Base-by-base conservation (phyloP, 2,113 vertebrate species). In the Mus pahari region DNA sequence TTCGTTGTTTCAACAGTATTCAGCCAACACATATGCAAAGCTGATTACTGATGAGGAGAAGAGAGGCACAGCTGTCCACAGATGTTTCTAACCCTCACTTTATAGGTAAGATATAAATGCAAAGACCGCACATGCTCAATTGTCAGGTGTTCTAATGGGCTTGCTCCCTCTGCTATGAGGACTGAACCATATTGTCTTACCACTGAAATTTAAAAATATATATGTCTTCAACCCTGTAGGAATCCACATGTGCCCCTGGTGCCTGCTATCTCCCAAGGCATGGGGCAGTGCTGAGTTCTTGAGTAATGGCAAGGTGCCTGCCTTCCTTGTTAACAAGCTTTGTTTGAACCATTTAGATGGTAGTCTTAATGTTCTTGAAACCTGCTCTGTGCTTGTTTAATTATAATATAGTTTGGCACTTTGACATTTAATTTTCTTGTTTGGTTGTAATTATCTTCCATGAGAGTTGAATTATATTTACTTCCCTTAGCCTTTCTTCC, bases 321-420 rank as follows among this genome's bases (percentile, higher is more conserved):
- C 97, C 48, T 95, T 95, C 74, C 89, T 96, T 7, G 31, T 91
- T 96, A 82, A 94, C 79, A 36, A 94, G 96, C 94, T 96, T 96
- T 97, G 93, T 97, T 94, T 77, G 91, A 84, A 42, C 96, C 50
- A 3, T 66, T 91, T 66, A 26, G 53, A 92, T 96, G 97, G 90
- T 86, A 91, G 95, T 96, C 92, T 83, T 93, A 97, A 94, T 70
- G 62, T 86, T 97, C 86, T 75, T 93, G 84, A 97, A 95, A 95
- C 50, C 50, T 90, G 89, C 90, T 93, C 95, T 86, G 77, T 94
- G 93, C 95, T 94, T 90, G 90, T 98, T 97, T 93, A 97, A 97
- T 98, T 96, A 95, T 96, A 98, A 96, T 95, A 90, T 88, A 94
- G 36, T 87, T 91, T 97, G 97, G 92, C 97, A 98, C 96, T 92